phyloP scores from a whole-genome alignment of 2,888 invertebrate species.

The Fragum whitleyi region DNA sequence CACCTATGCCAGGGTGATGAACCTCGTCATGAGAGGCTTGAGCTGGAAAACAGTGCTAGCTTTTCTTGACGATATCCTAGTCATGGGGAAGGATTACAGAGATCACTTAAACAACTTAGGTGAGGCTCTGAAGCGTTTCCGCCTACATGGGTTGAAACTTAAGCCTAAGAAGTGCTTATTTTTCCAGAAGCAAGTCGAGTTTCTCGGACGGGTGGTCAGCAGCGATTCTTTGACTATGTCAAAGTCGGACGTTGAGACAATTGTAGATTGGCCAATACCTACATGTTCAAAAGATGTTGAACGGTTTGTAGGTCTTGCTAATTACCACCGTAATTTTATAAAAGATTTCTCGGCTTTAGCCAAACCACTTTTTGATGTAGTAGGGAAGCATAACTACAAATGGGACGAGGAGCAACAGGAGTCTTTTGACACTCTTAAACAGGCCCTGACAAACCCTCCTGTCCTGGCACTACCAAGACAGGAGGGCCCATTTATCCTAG shows the following conservation, averaged over 20 bases:
- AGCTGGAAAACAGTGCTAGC: slow-evolving; percentile 56
- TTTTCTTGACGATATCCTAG: slow-evolving; percentile 62
- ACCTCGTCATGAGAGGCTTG: slow-evolving; percentile 59
- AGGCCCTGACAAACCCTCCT: too few relatives aligned
- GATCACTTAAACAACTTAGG: slow-evolving; percentile 46
- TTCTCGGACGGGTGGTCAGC: slow-evolving; percentile 12
- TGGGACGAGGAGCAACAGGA: too few relatives aligned
- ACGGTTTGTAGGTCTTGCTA: slow-evolving; percentile 19
- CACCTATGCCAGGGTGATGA: slow-evolving; percentile 58
- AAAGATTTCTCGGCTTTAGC: slow-evolving; percentile 23
- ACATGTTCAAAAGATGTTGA: slow-evolving; percentile 23
- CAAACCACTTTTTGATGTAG: too few relatives aligned
- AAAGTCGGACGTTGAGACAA: too few relatives aligned
- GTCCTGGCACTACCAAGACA: too few relatives aligned
- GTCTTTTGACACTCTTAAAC: too few relatives aligned
- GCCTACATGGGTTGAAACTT: slow-evolving; percentile 51
- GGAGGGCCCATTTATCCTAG: too few relatives aligned
- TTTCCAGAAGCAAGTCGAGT: slow-evolving; percentile 23
- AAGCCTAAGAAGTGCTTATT: slow-evolving; percentile 41
- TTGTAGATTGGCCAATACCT: too few relatives aligned
- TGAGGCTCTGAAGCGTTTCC: slow-evolving; percentile 52
- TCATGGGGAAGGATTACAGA: slow-evolving; percentile 47
- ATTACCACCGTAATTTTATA: slow-evolving; percentile 12
- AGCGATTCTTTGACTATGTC: too few relatives aligned
- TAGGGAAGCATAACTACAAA: too few relatives aligned